Percentiles rank a stretch among this genome's conserved stretches.
phyloP scores from a whole-genome alignment of 2,113 vertebrate species.

The Galbula dea region DNA sequence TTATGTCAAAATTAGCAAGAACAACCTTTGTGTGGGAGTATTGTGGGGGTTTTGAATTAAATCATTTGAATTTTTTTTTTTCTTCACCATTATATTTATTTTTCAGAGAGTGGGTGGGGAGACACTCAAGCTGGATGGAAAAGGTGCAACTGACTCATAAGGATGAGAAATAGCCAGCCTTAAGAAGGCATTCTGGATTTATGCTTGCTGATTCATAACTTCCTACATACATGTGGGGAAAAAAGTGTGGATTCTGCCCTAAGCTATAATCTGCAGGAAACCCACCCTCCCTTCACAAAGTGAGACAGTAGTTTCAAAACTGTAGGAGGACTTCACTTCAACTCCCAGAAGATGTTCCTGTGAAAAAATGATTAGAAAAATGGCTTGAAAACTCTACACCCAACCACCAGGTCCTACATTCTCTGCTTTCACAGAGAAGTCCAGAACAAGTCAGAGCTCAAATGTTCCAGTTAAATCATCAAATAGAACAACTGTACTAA shows the following conservation, averaged over 20 bases:
- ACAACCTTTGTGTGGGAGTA: slow-evolving; percentile 6
- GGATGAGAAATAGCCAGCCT: slow-evolving; percentile 56
- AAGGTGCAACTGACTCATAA: slow-evolving; percentile 71
- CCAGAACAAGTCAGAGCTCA: background rate
- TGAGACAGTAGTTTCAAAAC: slow-evolving; percentile 44
- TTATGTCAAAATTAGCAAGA: slow-evolving; percentile 28
- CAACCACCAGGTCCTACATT: background rate
- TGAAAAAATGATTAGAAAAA: slow-evolving; percentile 53
- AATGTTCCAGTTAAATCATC: background rate
- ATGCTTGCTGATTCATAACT: slow-evolving; percentile 77
- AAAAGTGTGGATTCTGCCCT: slow-evolving; percentile 44
- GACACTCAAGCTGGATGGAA: slow-evolving; percentile 51
- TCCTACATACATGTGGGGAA: slow-evolving; percentile 65
- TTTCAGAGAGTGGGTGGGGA: slow-evolving; percentile 51
- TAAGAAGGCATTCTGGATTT: slow-evolving; percentile 63
- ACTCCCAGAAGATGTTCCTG: slow-evolving; percentile 29
- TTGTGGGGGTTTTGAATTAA: slow-evolving; percentile 15
- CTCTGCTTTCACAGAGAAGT: slow-evolving; percentile 1
- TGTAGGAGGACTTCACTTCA: slow-evolving; percentile 25
- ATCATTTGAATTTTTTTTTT: slow-evolving; percentile 39
- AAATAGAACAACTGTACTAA: background rate
- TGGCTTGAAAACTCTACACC: background rate
- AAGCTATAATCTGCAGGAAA: slow-evolving; percentile 59
- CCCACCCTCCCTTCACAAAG: slow-evolving; percentile 5
- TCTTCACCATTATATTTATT: slow-evolving; percentile 45